These are phyloP conservation scores for Poeciliopsis presidionis DNA, from an alignment of 2,797 vertebrate genomes.

Conservation along the genomic window DNA sequence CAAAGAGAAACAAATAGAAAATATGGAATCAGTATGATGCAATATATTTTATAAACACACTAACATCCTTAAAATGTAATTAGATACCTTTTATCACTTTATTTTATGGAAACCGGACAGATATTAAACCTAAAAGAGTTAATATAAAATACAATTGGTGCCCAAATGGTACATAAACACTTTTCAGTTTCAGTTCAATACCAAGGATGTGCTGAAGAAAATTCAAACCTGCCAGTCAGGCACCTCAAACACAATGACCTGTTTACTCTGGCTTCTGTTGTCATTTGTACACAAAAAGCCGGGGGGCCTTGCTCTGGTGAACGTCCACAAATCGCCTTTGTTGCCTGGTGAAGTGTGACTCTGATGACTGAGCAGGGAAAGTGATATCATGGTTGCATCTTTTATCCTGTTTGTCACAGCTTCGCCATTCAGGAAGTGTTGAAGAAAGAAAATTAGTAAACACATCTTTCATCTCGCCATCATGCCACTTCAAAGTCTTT, in stretches of 20 bases:
- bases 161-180: slow-evolving; percentile 12
- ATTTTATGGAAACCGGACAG: neutral
- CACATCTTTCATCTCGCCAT: slow-evolving; percentile 13
- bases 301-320: slow-evolving; percentile 35
- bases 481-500: slow-evolving; percentile 1
- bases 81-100: neutral
- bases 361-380: slow-evolving; percentile 48
- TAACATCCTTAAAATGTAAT: neutral
- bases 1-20: neutral
- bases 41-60: neutral
- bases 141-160: neutral
- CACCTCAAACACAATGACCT: slow-evolving; percentile 50
- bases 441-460: slow-evolving; percentile 28
- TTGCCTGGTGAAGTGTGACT: slow-evolving; percentile 62
- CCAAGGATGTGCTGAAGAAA: slow-evolving; percentile 28
- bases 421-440: slow-evolving; percentile 39
- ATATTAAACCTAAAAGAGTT: slow-evolving; percentile 16
- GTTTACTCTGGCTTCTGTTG: slow-evolving; percentile 53
- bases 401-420: slow-evolving; percentile 35
- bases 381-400: slow-evolving; percentile 34
- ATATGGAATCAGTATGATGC: neutral
- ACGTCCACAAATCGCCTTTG: slow-evolving; percentile 53
- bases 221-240: slow-evolving; percentile 47
- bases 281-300: slow-evolving; percentile 28
- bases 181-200: slow-evolving; percentile 25